Base-by-base conservation (phyloP, 1,140 invertebrate genomes). In the Eurosta solidaginis region DNA sequence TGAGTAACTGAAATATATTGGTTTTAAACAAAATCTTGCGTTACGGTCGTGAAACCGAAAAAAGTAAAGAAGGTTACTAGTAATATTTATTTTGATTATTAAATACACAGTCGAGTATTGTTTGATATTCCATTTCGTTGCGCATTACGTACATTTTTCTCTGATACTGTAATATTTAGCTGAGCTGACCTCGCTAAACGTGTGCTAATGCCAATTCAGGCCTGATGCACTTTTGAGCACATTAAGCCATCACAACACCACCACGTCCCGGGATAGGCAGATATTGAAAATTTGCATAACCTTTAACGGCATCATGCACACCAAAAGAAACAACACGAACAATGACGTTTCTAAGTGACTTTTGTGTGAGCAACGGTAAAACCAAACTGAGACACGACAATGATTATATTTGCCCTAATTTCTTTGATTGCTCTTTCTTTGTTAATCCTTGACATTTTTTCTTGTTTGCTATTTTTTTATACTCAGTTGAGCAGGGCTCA, bases 401-500 rank as follows among this genome's bases (percentile, higher is more conserved):
- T 40, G 59, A 68, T 68, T 68, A 68, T 68, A n/a, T 68, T 68
- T 68, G 59, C 33, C 33, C 59, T 68, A 68, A 20, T 68, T 68
- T 68, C 59, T 29, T 68, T 68, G 59, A 68, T 40, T 68, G 59
- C 59, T 14, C 33, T 5, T 40, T 68, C 20, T 33, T n/a, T 40
- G 59, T 20, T 9, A n/a, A 17, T 42, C n/a, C 27, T 47, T 47
- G 7, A 3, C 45, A 47, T 47, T 12, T 47, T 17, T 47, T n/a
- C n/a, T n/a, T n/a, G n/a, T n/a, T n/a, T n/a, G n/a, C n/a, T n/a
- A n/a, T n/a, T n/a, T n/a, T n/a, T n/a, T n/a, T n/a, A n/a, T n/a
- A n/a, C n/a, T n/a, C n/a, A n/a, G n/a, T n/a, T n/a, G n/a, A n/a
- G n/a, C n/a, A n/a, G n/a, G n/a, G n/a, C n/a, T n/a, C n/a, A n/a